Base-by-base conservation (phyloP, 2,797 vertebrate genomes). In the Dendrocincla fuliginosa region DNA sequence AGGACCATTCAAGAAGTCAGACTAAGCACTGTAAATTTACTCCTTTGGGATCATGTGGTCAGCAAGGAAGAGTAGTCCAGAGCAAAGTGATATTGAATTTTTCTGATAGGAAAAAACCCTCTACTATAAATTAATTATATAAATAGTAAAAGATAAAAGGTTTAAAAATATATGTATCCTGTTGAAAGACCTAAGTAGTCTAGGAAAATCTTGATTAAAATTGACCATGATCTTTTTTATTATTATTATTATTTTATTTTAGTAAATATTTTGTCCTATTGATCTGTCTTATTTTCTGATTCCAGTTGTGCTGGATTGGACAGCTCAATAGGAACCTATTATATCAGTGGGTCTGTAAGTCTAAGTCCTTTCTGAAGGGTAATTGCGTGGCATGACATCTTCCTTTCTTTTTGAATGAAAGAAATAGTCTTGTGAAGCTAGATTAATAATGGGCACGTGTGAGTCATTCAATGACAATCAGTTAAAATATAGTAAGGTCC, bases 241-340 rank as follows among this genome's bases (percentile, higher is more conserved):
- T 2, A 69, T 75, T 59, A 39, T n/a, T 35, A 35, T 35, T 35
- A 39, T 6, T 11, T 20, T 44, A 8, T 44, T 44, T 44, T 44
- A 65, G 12, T 11, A 35, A 59, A 57, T 33, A 35, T 70, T 88
- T 83, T 67, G 3, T 64, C 4, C 5, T 70, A 13, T 60, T 64
- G 27, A 46, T 74, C 55, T 80, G 16, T 49, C 47, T 37, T 39
- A 52, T 81, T 88, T 90, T 93, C 32, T 56, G 52, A 64, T 70
- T 87, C 37, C 15, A 65, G 15, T 39, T 84, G 28, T 53, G 32
- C 33, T 33, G 25, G 22, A 65, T 32, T 46, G 19, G 19, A 47
- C 27, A 57, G 16, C 17, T 76, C 22, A 61, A 61, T 46, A 76
- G 30, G 27, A 84, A 71, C 4, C 9, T 30, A 22, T 27, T 17